A percentile compares a stretch with the other conserved stretches of the same genome.
Conservation (phyloP, 1,140 invertebrate species). For the Drosophila guanche region DNA sequence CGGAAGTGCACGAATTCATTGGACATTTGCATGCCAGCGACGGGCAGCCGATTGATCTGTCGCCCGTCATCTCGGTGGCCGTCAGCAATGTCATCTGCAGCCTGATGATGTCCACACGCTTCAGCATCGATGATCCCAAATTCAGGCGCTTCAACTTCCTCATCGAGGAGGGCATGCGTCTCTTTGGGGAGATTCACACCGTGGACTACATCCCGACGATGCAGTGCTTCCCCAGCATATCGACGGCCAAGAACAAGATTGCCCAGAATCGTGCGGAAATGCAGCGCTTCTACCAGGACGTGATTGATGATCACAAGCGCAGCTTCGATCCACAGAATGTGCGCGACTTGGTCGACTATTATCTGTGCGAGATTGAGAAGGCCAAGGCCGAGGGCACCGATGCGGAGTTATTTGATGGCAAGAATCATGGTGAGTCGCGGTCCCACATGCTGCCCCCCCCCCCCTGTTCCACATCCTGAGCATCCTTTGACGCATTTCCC, state of each 20-base stretch:
- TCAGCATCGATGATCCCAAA: constrained; percentile 89
- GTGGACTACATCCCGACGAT: constrained; percentile 86
- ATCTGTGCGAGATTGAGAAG: constrained; percentile 92
- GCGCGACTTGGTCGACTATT: constrained; percentile 94
- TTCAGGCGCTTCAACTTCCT: constrained; percentile 92
- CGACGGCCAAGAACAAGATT: constrained; percentile 89
- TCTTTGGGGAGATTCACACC: constrained; percentile 92
- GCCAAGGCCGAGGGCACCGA: constrained; percentile 89
- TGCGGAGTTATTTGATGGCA: constrained; percentile 90
- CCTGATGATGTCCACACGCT: constrained; percentile 94
- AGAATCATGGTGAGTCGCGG: constrained; percentile 84
- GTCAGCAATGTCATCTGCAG: constrained; percentile 96
- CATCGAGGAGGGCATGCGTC: constrained; percentile 94
- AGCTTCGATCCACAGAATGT: constrained; percentile 90
- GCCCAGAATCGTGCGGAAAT: constrained; percentile 92
- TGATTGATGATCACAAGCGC: constrained; percentile 90
- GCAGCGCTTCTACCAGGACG: constrained; percentile 91
- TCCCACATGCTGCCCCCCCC: not conserved
- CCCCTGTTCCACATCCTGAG: not conserved
- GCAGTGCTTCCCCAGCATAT: constrained; percentile 90
- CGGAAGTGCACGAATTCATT: constrained; percentile 91
- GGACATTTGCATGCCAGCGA: constrained; percentile 86
- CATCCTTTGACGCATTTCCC: not conserved
- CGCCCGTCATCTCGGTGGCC: constrained; percentile 89
- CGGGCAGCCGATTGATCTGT: constrained; percentile 88